phyloP scores from a whole-genome alignment of 1,140 invertebrate species.

The Drosophila sp. region DNA sequence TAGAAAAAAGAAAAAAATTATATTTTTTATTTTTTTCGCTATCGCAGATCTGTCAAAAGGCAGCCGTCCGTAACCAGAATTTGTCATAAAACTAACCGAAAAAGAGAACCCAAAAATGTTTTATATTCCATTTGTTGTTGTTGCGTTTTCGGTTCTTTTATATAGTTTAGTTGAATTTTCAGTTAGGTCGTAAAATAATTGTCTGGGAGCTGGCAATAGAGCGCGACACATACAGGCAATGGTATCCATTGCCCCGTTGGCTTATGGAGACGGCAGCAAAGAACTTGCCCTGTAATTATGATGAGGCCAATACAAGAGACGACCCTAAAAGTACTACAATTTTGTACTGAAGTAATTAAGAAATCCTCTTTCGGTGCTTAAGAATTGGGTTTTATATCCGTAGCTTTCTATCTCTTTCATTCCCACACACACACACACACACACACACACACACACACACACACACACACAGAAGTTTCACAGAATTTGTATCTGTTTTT shows the following conservation, averaged over 20 bases:
- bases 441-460: neutral
- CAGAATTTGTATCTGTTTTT: conserved; percentile 60
- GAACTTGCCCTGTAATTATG: conserved; percentile 74
- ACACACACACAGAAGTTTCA: conserved; percentile 63
- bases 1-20: conserved; percentile 35
- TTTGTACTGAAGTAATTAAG: conserved; percentile 70
- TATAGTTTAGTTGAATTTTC: conserved; percentile 59
- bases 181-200: conserved; percentile 80
- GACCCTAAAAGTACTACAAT: conserved; percentile 65
- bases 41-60: conserved; percentile 66
- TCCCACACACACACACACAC: conserved; percentile 2
- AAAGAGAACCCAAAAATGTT: conserved; percentile 10
- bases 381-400: conserved; percentile 63
- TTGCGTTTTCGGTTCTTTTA: conserved; percentile 14
- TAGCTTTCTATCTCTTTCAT: conserved; percentile 17
- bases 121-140: conserved; percentile 3
- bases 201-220: conserved; percentile 65
- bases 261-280: conserved; percentile 47
- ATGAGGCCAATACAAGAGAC: conserved; percentile 78
- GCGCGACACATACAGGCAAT: conserved; percentile 64
- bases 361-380: conserved; percentile 66
- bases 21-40: conserved; percentile 46
- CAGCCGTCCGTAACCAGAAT: conserved; percentile 74
- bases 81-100: conserved; percentile 46
- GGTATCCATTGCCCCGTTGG: conserved; percentile 58